These are phyloP conservation scores for Strigamia crassipes DNA, from an alignment of 2,888 invertebrate species.

Conservation along the genomic window DNA sequence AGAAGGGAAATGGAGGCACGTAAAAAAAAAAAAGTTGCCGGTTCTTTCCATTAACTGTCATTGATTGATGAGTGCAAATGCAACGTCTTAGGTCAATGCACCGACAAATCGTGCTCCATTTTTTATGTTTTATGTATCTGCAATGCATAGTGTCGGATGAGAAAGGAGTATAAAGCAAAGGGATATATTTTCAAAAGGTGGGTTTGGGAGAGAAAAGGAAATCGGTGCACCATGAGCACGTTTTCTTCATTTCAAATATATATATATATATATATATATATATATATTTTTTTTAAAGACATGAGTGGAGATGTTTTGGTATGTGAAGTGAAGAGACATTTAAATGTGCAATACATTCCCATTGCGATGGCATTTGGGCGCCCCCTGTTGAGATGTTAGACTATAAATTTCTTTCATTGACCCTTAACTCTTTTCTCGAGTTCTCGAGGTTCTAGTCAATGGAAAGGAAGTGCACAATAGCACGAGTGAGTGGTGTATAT, in stretches of 20 bases:
- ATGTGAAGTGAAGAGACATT: conserved; percentile 37
- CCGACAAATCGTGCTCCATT: conserved; percentile 13
- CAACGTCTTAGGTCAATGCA: conserved; percentile 23
- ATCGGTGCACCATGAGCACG: not conserved
- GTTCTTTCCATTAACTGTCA: conserved; percentile 34
- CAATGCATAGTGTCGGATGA: not conserved
- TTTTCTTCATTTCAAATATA: not conserved
- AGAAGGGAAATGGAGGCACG: not conserved
- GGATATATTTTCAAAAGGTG: not conserved
- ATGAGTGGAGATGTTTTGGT: conserved; percentile 31
- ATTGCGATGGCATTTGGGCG: conserved; percentile 34
- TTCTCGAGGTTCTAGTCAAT: conserved; percentile 32
- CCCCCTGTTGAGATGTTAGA: conserved; percentile 28
- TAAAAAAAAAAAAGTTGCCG: conserved; percentile 5
- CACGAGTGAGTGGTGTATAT: conserved; percentile 26
- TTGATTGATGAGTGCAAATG: conserved; percentile 20
- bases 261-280: not conserved
- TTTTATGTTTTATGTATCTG: not conserved
- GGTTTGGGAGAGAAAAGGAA: not conserved
- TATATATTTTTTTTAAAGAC: not conserved
- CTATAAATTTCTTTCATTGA: conserved; percentile 37
- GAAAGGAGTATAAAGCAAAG: not conserved
- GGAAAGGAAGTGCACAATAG: conserved; percentile 34
- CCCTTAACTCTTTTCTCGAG: conserved; percentile 34
- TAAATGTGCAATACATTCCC: conserved; percentile 37